A percentile compares a stretch with the other conserved stretches of the same genome.
Conservation (phyloP, 1,140 invertebrate species). For the Drosophila nigrodunni region DNA sequence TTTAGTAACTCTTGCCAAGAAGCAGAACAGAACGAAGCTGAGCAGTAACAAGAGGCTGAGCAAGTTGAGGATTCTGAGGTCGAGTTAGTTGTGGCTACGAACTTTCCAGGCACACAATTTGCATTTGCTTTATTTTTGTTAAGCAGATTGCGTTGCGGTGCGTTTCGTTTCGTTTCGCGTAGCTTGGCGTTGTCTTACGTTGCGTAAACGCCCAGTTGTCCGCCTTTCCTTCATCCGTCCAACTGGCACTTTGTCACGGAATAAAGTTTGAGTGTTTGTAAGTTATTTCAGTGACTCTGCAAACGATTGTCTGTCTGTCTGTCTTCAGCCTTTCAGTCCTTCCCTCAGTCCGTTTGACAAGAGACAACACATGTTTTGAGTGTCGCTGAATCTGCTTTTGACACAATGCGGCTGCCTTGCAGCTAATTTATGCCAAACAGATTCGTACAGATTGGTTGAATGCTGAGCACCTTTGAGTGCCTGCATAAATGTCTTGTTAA, state of each 20-base stretch:
- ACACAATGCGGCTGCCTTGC: constrained; percentile 51
- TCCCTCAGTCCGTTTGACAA: constrained; percentile 43
- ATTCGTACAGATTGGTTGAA: constrained; percentile 34
- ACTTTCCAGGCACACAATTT: constrained; percentile 68
- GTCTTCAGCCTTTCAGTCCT: not conserved
- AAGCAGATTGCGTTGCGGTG: constrained; percentile 39
- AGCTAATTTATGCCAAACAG: constrained; percentile 72
- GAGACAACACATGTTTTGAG: constrained; percentile 51
- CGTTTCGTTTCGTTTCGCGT: not conserved
- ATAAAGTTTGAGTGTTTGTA: constrained; percentile 55
- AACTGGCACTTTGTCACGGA: constrained; percentile 51
- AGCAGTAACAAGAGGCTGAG: constrained; percentile 22
- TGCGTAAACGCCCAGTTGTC: constrained; percentile 52
- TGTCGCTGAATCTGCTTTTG: constrained; percentile 50
- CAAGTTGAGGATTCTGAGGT: constrained; percentile 3
- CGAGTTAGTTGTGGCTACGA: constrained; percentile 67
- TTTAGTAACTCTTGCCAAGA: constrained; percentile 52
- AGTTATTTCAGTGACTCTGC: constrained; percentile 69
- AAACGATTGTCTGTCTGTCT: constrained; percentile 47
- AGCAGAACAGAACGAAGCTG: constrained; percentile 9
- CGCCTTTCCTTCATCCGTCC: constrained; percentile 10
- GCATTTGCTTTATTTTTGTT: constrained; percentile 54
- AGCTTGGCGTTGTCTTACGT: not conserved
- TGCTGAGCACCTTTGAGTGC: constrained; percentile 55
- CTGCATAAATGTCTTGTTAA: constrained; percentile 74